phyloP scores from a whole-genome alignment of 35 echinoderm and acorn worm genomes.

The Ophiothrix spiculata region DNA sequence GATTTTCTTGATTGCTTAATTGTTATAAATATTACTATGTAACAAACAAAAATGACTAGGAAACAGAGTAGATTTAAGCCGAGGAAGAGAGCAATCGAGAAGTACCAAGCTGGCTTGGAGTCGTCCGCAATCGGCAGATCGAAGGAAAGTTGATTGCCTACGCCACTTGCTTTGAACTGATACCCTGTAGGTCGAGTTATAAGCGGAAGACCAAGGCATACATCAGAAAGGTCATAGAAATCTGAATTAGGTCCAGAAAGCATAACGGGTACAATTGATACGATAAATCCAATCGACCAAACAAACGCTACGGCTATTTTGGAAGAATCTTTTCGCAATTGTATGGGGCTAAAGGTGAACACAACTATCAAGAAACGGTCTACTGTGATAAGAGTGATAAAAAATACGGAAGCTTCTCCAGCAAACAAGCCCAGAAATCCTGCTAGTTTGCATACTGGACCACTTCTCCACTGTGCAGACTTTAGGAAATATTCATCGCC shows the following conservation, averaged over 20 bases:
- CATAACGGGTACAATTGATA: slow-evolving; percentile 36
- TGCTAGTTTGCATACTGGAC: slow-evolving; percentile 50
- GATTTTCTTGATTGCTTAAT: no score
- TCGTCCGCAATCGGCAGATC: background rate
- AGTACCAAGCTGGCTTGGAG: slow-evolving; percentile 48
- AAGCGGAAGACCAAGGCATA: slow-evolving; percentile 73
- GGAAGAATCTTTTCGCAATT: slow-evolving; percentile 21
- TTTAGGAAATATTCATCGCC: slow-evolving; percentile 43
- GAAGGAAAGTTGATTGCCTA: no score
- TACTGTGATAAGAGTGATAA: slow-evolving; percentile 58
- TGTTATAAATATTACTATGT: no score
- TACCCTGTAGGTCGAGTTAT: slow-evolving; percentile 37
- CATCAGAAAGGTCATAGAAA: slow-evolving; percentile 73
- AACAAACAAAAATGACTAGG: no score
- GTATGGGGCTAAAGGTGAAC: slow-evolving; percentile 62
- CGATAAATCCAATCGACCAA: slow-evolving; percentile 35
- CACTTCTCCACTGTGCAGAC: slow-evolving; percentile 51
- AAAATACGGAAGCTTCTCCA: slow-evolving; percentile 61
- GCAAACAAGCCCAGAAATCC: slow-evolving; percentile 65
- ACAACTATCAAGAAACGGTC: slow-evolving; percentile 73
- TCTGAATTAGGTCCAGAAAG: slow-evolving; percentile 14
- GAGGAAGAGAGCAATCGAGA: slow-evolving; percentile 68
- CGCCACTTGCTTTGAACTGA: no score
- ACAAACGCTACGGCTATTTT: slow-evolving; percentile 3
- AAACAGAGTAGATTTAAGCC: no score